Conservation (phyloP, 2,888 invertebrate species). For the Sussaba pulchella region DNA sequence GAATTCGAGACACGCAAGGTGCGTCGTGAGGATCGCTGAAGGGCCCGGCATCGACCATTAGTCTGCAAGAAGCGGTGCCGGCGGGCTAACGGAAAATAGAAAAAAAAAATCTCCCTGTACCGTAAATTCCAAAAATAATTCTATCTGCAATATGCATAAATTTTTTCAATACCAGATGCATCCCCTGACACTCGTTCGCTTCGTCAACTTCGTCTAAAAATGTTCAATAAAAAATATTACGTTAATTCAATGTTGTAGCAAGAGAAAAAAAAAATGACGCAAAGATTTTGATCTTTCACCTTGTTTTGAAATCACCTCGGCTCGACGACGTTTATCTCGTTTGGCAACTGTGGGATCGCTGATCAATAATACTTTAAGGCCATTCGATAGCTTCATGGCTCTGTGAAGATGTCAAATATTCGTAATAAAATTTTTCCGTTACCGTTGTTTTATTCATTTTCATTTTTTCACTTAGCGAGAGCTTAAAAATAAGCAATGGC, state of each 20-base stretch:
- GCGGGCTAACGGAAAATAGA: background rate
- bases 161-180: background rate
- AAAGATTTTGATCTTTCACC: background rate
- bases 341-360: background rate
- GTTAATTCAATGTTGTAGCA: background rate
- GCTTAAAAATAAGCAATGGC: no score
- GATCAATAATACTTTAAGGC: background rate
- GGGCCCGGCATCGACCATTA: background rate
- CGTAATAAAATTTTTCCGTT: no score
- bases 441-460: no score
- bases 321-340: background rate
- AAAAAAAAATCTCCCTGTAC: background rate
- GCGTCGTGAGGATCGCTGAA: constrained; percentile 1
- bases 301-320: background rate
- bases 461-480: no score
- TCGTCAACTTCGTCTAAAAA: background rate
- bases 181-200: no score
- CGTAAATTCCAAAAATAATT: background rate
- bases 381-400: background rate
- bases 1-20: background rate
- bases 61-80: background rate
- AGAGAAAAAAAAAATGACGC: background rate
- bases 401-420: no score
- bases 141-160: background rate
- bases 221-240: background rate